Evolutionary conservation across 1,140 invertebrate species (phyloP).

Genomic region (Megalopta genalis): DNA sequence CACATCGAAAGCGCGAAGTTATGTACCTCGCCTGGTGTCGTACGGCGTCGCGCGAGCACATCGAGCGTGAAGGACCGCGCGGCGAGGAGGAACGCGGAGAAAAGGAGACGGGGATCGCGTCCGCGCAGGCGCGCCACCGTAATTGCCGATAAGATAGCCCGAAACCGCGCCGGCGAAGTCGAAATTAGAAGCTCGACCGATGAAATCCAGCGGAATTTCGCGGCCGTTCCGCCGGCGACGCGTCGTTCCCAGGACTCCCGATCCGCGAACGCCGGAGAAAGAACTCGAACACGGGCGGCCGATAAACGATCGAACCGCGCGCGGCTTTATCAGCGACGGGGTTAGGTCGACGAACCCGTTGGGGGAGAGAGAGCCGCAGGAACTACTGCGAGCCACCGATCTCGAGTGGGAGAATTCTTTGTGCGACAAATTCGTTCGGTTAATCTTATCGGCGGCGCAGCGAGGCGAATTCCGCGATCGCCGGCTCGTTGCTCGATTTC

Average conservation of each 20-base stretch:
- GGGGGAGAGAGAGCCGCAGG: slow-evolving; percentile 21
- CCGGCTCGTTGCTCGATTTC: neutral
- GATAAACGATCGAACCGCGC: too few species aligned
- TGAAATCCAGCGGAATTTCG: slow-evolving; percentile 1
- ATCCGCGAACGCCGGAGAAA: too few species aligned
- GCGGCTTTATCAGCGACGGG: slow-evolving; percentile 47
- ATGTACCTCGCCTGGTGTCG: slow-evolving; percentile 55
- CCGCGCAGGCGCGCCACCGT: slow-evolving; percentile 47
- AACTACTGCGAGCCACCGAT: slow-evolving; percentile 29
- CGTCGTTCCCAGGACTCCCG: too few species aligned
- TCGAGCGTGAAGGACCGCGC: slow-evolving; percentile 26
- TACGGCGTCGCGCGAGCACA: neutral
- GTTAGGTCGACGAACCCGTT: slow-evolving; percentile 61
- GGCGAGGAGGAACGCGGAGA: slow-evolving; percentile 20
- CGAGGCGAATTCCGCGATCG: slow-evolving; percentile 51
- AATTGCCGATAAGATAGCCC: slow-evolving; percentile 65
- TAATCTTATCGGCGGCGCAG: slow-evolving; percentile 65
- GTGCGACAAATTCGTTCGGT: slow-evolving; percentile 46
- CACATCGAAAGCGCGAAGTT: slow-evolving; percentile 61
- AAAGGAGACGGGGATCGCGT: slow-evolving; percentile 40
- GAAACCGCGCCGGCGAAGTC: slow-evolving; percentile 39
- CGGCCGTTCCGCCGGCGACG: too few species aligned
- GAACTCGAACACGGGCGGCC: too few species aligned
- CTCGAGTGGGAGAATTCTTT: slow-evolving; percentile 37
- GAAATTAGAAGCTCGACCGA: slow-evolving; percentile 49